These are phyloP conservation scores for Poecilia gillii DNA, from an alignment of 2,797 vertebrate species.

Conservation along the genomic window DNA sequence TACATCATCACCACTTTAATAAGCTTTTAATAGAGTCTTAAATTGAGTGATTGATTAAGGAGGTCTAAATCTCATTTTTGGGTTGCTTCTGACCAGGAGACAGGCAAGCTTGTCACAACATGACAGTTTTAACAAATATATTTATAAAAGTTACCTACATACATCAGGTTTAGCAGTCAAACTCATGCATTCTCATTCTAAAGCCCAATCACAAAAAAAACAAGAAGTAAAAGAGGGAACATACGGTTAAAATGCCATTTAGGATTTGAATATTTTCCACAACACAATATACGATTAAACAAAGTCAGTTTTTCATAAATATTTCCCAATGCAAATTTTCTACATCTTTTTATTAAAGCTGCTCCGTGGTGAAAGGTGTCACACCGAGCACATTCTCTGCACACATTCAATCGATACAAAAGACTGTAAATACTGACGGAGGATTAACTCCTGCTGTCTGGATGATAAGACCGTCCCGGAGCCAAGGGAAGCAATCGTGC, in stretches of 20 bases:
- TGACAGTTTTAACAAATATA: too few relatives aligned
- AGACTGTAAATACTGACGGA: slow-evolving; percentile 57
- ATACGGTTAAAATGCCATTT: not conserved
- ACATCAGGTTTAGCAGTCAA: not conserved
- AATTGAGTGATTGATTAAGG: too few relatives aligned
- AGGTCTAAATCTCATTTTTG: too few relatives aligned
- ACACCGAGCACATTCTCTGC: not conserved
- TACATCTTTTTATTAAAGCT: slow-evolving; percentile 3
- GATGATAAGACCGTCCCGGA: slow-evolving; percentile 57
- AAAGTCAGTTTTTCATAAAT: not conserved
- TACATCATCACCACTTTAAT: too few relatives aligned
- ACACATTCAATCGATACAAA: slow-evolving; percentile 53
- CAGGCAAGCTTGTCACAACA: too few relatives aligned
- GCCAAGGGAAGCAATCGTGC: slow-evolving; percentile 52
- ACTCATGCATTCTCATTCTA: not conserved
- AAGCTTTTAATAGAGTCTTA: too few relatives aligned
- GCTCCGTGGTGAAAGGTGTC: not conserved
- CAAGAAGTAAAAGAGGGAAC: not conserved
- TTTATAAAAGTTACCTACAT: not conserved
- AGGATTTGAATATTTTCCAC: not conserved
- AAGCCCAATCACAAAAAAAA: not conserved
- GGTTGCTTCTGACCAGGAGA: too few relatives aligned
- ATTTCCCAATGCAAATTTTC: not conserved
- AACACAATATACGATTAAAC: not conserved
- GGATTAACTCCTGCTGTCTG: slow-evolving; percentile 62